These are phyloP conservation scores for Philaethria dido DNA, from an alignment of 2,888 invertebrate species.

Conservation along the genomic window DNA sequence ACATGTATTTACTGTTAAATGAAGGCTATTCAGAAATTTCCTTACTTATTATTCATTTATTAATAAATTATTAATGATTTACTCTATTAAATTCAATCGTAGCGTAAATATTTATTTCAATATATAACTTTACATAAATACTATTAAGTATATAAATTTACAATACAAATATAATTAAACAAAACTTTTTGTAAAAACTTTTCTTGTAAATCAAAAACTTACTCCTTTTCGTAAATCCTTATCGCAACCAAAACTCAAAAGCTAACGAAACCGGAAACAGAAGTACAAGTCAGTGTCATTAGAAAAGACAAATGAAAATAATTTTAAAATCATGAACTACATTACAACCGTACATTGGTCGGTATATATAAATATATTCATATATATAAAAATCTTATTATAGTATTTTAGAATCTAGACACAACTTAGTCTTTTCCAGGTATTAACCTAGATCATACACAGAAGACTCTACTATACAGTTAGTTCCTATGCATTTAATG, in stretches of 20 bases:
- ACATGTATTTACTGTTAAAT: too few relatives aligned
- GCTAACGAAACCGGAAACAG: conserved; percentile 5
- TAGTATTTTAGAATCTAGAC: conserved; percentile 3
- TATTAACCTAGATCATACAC: neutral
- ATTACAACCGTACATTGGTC: conserved; percentile 30
- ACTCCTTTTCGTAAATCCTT: neutral
- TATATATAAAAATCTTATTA: neutral
- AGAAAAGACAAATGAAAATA: neutral
- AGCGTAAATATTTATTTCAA: neutral
- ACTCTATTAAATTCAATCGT: neutral
- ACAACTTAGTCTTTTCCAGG: neutral
- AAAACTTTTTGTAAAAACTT: conserved; percentile 1
- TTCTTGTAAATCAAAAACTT: neutral
- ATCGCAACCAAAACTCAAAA: conserved; percentile 12
- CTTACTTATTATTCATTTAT: too few relatives aligned
- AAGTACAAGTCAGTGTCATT: conserved; percentile 4
- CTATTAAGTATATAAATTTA: neutral
- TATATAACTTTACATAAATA: neutral
- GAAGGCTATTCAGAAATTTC: too few relatives aligned
- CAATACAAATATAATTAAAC: neutral
- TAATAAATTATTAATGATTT: too few relatives aligned
- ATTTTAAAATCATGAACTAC: neutral
- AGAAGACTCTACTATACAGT: conserved; percentile 2
- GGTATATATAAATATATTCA: conserved; percentile 13
- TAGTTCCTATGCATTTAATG: neutral